Percentiles rank a stretch among this genome's conserved stretches.
These are phyloP conservation scores for Enteromius anoplus DNA, from an alignment of 2,797 vertebrate species.

Conservation along the genomic window DNA sequence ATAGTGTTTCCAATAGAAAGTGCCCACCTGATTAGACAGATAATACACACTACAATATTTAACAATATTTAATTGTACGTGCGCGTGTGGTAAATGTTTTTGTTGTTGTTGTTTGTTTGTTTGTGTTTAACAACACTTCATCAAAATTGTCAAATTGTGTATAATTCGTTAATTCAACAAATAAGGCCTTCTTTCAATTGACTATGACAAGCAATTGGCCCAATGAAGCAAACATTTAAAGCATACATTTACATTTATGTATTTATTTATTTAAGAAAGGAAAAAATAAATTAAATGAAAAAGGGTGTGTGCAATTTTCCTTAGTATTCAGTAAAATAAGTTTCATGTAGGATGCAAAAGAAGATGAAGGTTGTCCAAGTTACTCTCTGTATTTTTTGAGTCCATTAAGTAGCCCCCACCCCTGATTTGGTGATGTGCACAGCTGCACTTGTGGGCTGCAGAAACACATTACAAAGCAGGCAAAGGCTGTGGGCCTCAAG, in stretches of 20 bases:
- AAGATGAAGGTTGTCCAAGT: conserved; percentile 59
- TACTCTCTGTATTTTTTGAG: conserved; percentile 6
- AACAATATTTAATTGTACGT: background rate
- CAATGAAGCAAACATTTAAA: background rate
- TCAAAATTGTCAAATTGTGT: background rate
- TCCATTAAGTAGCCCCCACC: conserved; percentile 1
- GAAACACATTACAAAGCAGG: conserved; percentile 68
- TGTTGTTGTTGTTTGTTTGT: too few relatives aligned
- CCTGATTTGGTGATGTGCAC: conserved; percentile 65
- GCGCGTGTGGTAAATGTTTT: background rate
- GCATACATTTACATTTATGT: background rate
- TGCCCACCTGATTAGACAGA: background rate
- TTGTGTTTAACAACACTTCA: background rate
- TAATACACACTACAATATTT: background rate
- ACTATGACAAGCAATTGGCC: background rate
- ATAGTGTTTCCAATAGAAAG: background rate
- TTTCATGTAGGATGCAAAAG: conserved; percentile 59
- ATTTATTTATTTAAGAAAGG: background rate
- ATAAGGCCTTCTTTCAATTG: background rate
- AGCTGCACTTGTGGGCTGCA: conserved; percentile 68
- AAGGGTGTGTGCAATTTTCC: conserved; percentile 63
- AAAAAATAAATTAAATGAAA: background rate
- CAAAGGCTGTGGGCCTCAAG: conserved; percentile 48
- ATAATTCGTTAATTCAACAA: background rate
- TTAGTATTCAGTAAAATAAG: conserved; percentile 66